Conservation (phyloP, 35 echinoderm and acorn worm species). For the Chiridota heheva region DNA sequence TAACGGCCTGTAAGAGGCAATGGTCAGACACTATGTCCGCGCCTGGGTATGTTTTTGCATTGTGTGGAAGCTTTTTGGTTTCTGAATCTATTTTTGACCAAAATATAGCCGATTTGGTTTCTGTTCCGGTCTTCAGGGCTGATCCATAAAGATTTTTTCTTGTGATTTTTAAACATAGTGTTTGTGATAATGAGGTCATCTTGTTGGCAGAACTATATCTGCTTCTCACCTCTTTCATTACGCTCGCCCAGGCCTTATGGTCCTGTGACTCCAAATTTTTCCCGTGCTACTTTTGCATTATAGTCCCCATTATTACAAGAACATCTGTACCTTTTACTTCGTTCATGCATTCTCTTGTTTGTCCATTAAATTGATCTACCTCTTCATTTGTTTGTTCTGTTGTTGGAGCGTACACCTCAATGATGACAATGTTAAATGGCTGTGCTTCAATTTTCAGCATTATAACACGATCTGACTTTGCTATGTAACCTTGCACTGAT, state of each 20-base stretch:
- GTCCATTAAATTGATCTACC: neutral
- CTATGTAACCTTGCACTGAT: neutral
- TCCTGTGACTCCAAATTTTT: neutral
- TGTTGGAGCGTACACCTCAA: neutral
- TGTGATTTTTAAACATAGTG: constrained; percentile 1
- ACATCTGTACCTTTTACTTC: neutral
- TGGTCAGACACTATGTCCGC: constrained; percentile 15
- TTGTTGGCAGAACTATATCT: neutral
- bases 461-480: neutral
- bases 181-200: constrained; percentile 1
- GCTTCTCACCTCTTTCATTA: constrained; percentile 18
- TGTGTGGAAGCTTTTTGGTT: constrained; percentile 4
- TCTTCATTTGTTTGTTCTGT: neutral
- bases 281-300: neutral
- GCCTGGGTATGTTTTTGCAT: constrained; percentile 10
- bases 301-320: neutral
- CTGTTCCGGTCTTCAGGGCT: neutral
- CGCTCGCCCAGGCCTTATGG: constrained; percentile 6
- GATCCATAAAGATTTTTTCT: constrained; percentile 5
- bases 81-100: constrained; percentile 1
- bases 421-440: neutral
- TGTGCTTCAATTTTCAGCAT: neutral
- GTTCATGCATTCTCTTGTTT: neutral
- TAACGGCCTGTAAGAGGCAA: neutral
- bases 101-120: constrained; percentile 13